Base-by-base conservation (phyloP, 1,140 invertebrate genomes). In the Theocolax elegans region DNA sequence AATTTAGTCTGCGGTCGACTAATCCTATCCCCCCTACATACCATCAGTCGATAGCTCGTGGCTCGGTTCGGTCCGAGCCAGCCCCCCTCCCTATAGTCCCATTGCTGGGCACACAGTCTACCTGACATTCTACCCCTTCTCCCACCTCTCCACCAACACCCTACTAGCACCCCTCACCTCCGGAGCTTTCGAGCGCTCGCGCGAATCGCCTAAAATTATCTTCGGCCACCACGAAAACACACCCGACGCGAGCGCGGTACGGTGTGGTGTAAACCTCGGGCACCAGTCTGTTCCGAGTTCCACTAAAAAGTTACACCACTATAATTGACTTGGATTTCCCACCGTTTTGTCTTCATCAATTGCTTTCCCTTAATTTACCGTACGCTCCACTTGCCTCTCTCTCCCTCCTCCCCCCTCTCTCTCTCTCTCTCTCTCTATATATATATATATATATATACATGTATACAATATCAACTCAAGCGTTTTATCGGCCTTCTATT, bases 1-100 rank as follows among this genome's bases (percentile, higher is more conserved):
- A 84, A 84, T 84, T 84, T 83, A 81, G 81, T 80, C 79, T 82
- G 83, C 74, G 83, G 83, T 84, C 78, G 78, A 83, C 81, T 84
- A 84, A 84, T 84, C 82, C 81, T 79, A 82, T 81, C 76, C 80
- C 80, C 79, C 76, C 79, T 80, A 82, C 77, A 83, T 81, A 80
- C 80, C 77, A 81, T 82, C 81, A 83, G 81, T 82, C 81, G 81
- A 84, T 84, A 83, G 80, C 80, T 79, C 74, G 76, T 74, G 76
- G 80, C 78, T 78, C 76, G 62, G 74, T 74, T 77, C 75, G 35
- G 48, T 74, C 51, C 74, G 21, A 19, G 25, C 60, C 49, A 25
- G 0, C 15, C 1, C 49, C 49, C 42, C 4, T 10, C n/a, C 72
- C 54, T 72, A 67, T 56, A 38, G 62, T 68, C 60, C 68, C 56